phyloP scores from a whole-genome alignment of 2,888 invertebrate species.

The Asteroscopus sphinx region DNA sequence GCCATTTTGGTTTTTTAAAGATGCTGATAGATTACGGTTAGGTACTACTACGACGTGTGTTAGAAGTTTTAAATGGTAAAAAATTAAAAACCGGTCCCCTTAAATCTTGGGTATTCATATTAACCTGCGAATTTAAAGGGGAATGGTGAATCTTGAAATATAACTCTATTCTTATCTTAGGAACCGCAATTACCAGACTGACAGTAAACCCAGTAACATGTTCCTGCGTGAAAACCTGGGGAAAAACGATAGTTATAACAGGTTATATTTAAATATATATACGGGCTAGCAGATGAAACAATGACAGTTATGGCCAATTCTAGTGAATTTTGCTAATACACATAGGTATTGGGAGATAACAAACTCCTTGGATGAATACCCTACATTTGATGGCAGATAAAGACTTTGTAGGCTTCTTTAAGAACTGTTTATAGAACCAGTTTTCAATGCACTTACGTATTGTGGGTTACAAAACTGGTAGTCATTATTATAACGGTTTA shows the following conservation, averaged over 20 bases:
- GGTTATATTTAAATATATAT: constrained; percentile 32
- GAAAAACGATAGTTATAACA: constrained; percentile 8
- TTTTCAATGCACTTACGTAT: constrained; percentile 15
- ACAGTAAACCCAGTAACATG: not conserved
- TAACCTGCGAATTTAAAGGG: too few species aligned
- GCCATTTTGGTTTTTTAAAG: not conserved
- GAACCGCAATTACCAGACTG: not conserved
- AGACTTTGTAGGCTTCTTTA: constrained; percentile 3
- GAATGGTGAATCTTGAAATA: too few species aligned
- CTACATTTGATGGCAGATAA: not conserved
- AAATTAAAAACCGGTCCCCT: too few species aligned
- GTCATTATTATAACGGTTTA: constrained; percentile 21
- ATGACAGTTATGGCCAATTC: not conserved
- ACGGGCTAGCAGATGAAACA: constrained; percentile 3
- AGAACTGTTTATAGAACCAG: constrained; percentile 26
- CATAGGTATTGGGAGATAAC: not conserved
- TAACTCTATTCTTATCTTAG: not conserved
- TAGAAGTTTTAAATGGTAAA: too few species aligned
- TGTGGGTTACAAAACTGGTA: constrained; percentile 23
- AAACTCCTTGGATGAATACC: constrained; percentile 2
- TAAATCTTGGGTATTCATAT: too few species aligned
- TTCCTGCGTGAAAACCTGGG: constrained; percentile 5
- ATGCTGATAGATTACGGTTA: not conserved
- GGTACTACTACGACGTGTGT: not conserved
- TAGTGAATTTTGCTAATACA: not conserved